Evolutionary conservation across 2,113 vertebrate species (phyloP), one percentile per base, ranked within the genome.

Genomic region (Noctilio leporinus): DNA sequence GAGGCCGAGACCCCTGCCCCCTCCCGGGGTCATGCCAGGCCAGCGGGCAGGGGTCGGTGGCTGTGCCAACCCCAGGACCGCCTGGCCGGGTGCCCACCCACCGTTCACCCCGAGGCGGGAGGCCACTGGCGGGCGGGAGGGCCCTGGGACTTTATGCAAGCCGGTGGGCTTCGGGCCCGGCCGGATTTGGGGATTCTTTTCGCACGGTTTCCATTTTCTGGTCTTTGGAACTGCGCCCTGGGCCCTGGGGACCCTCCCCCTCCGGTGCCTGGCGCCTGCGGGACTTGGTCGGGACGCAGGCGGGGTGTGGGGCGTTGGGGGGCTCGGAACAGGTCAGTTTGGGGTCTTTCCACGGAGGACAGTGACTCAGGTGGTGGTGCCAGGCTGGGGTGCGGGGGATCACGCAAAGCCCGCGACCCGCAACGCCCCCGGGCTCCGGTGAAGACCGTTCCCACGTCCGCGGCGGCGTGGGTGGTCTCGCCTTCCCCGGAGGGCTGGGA

Each of bases 91-190:
- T 82, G 94, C 96, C 97, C 87, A 96, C 96, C 85, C 95, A 97
- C 94, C 97, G 97, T 97, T 95, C 96, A 0, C 96, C 51, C 94
- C 75, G 87, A 88, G 96, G 97, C 98, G 67, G 95, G 95, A 89
- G 97, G 91, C 97, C 93, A 35, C 67, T 33, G 97, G 97, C 45
- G 95, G 97, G 98, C 91, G 93, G 97, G 91, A 94, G 67, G 97
- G 97, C 97, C 97, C 97, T 81, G 95, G 92, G 97, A 97, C 97
- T 98, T 98, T 98, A 98, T 98, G 98, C 98, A 98, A 98, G 97
- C 97, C 93, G 98, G 98, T 98, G 98, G 97, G 97, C 96, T 97
- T 98, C 93, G 97, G 97, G 98, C 97, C 96, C 22, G 77, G 82
- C 97, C 95, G 95, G 97, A 96, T 96, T 97, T 96, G 90, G 96